These are phyloP conservation scores for Cuniculus paca DNA, from an alignment of 2,797 vertebrate species.

Conservation along the genomic window DNA sequence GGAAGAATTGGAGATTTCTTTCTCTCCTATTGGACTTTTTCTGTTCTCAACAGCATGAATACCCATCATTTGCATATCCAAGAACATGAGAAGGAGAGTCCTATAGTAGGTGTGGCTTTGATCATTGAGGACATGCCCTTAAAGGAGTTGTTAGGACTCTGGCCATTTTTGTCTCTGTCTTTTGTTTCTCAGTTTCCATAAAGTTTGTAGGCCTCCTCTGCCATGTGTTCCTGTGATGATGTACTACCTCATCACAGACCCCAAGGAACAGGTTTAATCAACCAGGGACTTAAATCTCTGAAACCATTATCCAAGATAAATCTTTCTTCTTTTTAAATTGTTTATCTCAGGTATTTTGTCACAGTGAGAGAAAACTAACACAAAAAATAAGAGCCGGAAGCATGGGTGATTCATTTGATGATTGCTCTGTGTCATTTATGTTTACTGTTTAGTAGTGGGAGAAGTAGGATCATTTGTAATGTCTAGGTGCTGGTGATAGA, in stretches of 20 bases:
- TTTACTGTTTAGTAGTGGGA: neutral
- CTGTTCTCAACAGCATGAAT: neutral
- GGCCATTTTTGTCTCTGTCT: neutral
- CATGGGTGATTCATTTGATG: neutral
- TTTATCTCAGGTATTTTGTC: neutral
- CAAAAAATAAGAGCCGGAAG: neutral
- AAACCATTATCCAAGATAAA: neutral
- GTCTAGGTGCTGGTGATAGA: neutral
- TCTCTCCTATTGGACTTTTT: neutral
- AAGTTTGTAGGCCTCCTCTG: neutral
- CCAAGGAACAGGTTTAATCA: neutral
- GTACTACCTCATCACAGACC: neutral
- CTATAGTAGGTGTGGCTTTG: neutral
- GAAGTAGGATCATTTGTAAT: slow-evolving; percentile 16
- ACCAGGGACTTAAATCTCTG: neutral
- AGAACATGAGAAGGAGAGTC: neutral
- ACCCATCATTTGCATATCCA: neutral
- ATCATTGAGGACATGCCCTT: neutral
- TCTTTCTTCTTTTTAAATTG: neutral
- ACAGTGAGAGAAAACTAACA: neutral
- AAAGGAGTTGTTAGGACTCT: neutral
- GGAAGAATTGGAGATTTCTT: neutral
- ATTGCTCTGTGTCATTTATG: neutral
- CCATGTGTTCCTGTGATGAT: too few relatives aligned
- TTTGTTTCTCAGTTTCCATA: neutral